Percentiles rank a stretch among this genome's conserved stretches.
phyloP scores from a whole-genome alignment of 2,113 vertebrate species.

The Halcyon senegalensis region DNA sequence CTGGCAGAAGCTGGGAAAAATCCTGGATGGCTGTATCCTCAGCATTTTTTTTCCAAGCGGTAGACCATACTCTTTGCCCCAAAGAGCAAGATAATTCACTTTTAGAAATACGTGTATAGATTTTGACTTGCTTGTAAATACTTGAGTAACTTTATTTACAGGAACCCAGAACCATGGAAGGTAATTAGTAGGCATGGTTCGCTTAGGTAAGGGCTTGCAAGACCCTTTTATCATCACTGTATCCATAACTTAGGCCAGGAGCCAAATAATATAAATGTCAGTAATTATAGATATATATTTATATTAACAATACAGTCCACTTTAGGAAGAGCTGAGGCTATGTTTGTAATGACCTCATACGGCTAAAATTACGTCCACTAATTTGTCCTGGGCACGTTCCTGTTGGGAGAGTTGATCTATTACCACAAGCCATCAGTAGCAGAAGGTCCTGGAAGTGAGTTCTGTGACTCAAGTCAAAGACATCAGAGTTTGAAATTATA shows the following conservation, averaged over 20 bases:
- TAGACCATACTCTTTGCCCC: neutral
- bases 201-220: constrained; percentile 42
- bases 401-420: neutral
- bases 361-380: neutral
- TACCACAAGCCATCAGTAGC: neutral
- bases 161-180: constrained; percentile 20
- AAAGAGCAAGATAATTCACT: constrained; percentile 2
- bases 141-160: constrained; percentile 45
- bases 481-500: neutral
- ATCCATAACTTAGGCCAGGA: constrained; percentile 20
- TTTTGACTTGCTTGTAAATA: constrained; percentile 45
- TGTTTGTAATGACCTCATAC: constrained; percentile 20
- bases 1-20: neutral
- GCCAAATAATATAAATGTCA: constrained; percentile 54
- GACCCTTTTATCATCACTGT: constrained; percentile 26
- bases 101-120: constrained; percentile 16
- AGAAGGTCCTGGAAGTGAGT: neutral
- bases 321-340: constrained; percentile 29
- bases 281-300: constrained; percentile 33
- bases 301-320: constrained; percentile 39
- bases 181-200: constrained; percentile 24
- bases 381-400: constrained; percentile 11
- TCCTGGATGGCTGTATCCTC: neutral
- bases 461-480: neutral
- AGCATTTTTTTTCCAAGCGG: neutral